phyloP scores from a whole-genome alignment of 2,888 invertebrate species.

The Gymnocheta viridis region DNA sequence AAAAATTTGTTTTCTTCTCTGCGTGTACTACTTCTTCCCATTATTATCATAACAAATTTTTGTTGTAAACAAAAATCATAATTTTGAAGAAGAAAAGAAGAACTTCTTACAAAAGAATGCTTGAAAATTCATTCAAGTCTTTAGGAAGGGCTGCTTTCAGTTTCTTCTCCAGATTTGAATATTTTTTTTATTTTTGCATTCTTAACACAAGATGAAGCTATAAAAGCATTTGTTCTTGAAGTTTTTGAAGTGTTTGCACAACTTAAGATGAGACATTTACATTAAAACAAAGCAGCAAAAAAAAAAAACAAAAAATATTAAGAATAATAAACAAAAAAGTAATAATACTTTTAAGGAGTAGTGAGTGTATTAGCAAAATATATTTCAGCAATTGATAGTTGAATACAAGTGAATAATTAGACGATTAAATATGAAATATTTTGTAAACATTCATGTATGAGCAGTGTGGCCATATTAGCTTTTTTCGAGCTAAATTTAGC shows the following conservation, averaged over 20 bases:
- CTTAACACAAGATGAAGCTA: slow-evolving; percentile 2
- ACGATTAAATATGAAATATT: slow-evolving; percentile 17
- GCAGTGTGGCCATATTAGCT: no score
- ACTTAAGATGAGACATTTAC: slow-evolving; percentile 54
- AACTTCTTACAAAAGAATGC: slow-evolving; percentile 52
- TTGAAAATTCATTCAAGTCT: slow-evolving; percentile 41
- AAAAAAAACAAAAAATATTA: not conserved
- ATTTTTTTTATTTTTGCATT: not conserved
- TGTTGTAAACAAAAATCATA: slow-evolving; percentile 58
- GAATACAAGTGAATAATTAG: slow-evolving; percentile 49
- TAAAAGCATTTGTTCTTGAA: slow-evolving; percentile 42
- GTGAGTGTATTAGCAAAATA: slow-evolving; percentile 24
- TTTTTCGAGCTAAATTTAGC: no score
- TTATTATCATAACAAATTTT: slow-evolving; percentile 18
- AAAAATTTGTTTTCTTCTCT: no score
- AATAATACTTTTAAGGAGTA: slow-evolving; percentile 20
- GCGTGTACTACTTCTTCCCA: slow-evolving; percentile 6
- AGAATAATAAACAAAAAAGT: slow-evolving; percentile 20
- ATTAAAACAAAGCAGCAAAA: not conserved
- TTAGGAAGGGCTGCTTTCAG: slow-evolving; percentile 34
- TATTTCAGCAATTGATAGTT: slow-evolving; percentile 12
- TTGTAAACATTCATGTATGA: not conserved
- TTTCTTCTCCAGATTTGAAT: slow-evolving; percentile 21
- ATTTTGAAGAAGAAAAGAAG: slow-evolving; percentile 14
- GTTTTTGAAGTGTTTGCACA: slow-evolving; percentile 67